These are phyloP conservation scores for Xestia c-nigrum DNA, from an alignment of 2,888 invertebrate genomes.

Conservation along the genomic window DNA sequence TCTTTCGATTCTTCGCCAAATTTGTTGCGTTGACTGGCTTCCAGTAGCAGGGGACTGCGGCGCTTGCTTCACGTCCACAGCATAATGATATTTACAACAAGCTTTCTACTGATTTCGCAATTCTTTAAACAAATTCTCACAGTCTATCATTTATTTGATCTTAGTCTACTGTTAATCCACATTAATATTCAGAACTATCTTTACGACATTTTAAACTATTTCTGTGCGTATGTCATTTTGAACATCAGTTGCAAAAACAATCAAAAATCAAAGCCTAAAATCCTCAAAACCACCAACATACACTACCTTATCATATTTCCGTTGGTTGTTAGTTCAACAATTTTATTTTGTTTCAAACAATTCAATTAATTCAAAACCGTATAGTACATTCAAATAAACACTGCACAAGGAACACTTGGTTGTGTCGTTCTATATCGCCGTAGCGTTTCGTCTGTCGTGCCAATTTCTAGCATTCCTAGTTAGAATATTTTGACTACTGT, in stretches of 20 bases:
- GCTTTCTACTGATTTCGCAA: not conserved
- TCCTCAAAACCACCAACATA: not conserved
- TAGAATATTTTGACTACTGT: not conserved
- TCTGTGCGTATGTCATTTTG: not conserved
- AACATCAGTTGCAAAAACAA: not conserved
- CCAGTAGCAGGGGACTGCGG: too few relatives aligned
- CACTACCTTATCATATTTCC: too few relatives aligned
- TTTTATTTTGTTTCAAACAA: too few relatives aligned
- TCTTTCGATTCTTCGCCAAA: not conserved
- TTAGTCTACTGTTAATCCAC: not conserved
- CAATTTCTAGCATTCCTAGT: conserved; percentile 10
- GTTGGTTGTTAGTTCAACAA: not conserved
- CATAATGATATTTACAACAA: not conserved
- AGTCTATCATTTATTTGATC: not conserved
- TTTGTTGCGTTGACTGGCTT: too few relatives aligned
- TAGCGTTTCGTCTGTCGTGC: not conserved
- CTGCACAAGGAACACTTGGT: not conserved
- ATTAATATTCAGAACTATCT: not conserved
- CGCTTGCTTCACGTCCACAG: too few relatives aligned
- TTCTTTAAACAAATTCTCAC: too few relatives aligned
- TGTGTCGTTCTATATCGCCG: not conserved
- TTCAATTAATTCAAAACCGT: not conserved
- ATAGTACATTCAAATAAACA: conserved; percentile 6
- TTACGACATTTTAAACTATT: not conserved
- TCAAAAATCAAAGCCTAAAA: too few relatives aligned